phyloP scores from a whole-genome alignment of 2,888 invertebrate species.

The Oxycera nigricornis region DNA sequence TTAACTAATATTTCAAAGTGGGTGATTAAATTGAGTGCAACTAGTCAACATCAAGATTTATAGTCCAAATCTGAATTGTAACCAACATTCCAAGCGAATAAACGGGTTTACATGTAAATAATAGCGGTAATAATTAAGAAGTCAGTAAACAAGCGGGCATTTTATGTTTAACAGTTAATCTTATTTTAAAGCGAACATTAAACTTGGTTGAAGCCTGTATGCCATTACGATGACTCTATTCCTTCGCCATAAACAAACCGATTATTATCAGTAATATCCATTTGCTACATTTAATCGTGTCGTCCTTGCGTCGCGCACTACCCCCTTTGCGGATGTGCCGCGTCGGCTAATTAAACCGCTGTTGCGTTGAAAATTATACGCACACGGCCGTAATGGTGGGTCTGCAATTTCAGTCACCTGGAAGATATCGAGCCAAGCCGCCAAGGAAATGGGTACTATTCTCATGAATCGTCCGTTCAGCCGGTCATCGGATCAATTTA shows the following conservation, averaged over 20 bases:
- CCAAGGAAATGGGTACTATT: neutral
- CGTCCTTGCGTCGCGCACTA: neutral
- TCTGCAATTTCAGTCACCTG: neutral
- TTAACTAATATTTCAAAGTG: too few species aligned
- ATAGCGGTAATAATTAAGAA: too few species aligned
- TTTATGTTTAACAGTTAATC: too few species aligned
- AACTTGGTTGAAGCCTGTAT: neutral
- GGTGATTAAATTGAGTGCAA: too few species aligned
- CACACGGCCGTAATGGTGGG: neutral
- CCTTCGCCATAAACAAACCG: neutral
- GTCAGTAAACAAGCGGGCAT: too few species aligned
- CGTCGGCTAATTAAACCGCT: neutral
- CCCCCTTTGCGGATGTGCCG: neutral
- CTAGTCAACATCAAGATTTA: too few species aligned
- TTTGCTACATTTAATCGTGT: neutral
- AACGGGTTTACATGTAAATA: too few species aligned
- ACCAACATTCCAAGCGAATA: too few species aligned
- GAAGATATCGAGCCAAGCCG: neutral
- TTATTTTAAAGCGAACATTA: neutral
- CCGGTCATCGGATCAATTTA: constrained; percentile 6
- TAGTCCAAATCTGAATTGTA: too few species aligned
- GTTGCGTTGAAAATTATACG: neutral
- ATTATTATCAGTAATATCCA: neutral
- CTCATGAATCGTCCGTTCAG: neutral
- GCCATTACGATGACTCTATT: neutral